These are phyloP conservation scores for Caligus rogercresseyi DNA, from an alignment of 1,140 invertebrate genomes.

Conservation along the genomic window DNA sequence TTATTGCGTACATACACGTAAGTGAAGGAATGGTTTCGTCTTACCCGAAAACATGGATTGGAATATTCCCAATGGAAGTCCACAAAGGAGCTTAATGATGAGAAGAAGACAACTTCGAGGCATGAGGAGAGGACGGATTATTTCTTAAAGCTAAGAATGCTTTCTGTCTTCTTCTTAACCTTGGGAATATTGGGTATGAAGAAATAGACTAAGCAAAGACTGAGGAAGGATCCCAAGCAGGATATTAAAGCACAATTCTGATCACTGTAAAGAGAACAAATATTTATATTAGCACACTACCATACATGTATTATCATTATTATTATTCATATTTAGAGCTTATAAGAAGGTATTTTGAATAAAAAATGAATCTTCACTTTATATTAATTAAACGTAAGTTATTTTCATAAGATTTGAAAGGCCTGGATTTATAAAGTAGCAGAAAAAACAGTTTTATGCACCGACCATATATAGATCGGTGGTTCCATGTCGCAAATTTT, in stretches of 20 bases:
- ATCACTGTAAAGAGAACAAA: slow-evolving; percentile 4
- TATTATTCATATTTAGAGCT: too few species aligned
- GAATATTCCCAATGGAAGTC: slow-evolving; percentile 13
- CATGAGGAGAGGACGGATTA: not conserved
- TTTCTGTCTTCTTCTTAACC: not conserved
- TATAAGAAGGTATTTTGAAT: too few species aligned
- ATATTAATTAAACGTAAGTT: too few species aligned
- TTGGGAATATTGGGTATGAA: slow-evolving; percentile 13
- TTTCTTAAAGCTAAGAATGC: slow-evolving; percentile 2
- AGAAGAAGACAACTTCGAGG: not conserved
- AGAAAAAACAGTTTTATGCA: too few species aligned
- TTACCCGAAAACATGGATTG: slow-evolving; percentile 19
- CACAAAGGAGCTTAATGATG: slow-evolving; percentile 13
- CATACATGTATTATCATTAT: too few species aligned
- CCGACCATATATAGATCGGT: too few species aligned
- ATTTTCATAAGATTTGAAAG: too few species aligned
- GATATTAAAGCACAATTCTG: slow-evolving; percentile 6
- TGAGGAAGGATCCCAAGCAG: slow-evolving; percentile 2
- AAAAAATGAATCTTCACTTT: too few species aligned
- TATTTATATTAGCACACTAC: too few species aligned
- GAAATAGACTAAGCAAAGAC: slow-evolving; percentile 3
- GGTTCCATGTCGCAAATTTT: too few species aligned
- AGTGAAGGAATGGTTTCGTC: not conserved
- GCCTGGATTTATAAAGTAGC: too few species aligned
- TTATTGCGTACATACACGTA: not conserved